Conservation (phyloP, 2,888 invertebrate species). For the Hofmannophila pseudospretella region DNA sequence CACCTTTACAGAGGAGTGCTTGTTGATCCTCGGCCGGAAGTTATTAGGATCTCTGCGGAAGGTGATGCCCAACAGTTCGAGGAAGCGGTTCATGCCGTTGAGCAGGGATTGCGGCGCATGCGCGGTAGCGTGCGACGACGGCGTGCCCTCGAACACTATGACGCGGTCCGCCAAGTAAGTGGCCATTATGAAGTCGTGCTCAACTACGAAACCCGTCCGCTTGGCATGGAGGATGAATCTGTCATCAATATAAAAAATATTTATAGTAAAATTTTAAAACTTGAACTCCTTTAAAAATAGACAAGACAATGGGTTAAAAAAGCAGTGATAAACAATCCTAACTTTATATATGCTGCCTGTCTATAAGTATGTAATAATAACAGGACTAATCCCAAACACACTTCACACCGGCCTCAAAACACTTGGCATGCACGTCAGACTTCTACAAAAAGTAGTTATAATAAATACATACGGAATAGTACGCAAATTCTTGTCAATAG, state of each 20-base stretch:
- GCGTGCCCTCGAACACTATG: constrained; percentile 97
- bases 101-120: constrained; percentile 95
- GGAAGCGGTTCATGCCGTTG: constrained; percentile 98
- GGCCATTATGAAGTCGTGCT: constrained; percentile 99
- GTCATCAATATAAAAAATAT: constrained; percentile 8
- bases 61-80: constrained; percentile 96
- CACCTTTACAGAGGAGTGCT: constrained; percentile 96
- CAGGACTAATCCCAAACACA: too few species aligned
- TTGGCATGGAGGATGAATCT: constrained; percentile 98
- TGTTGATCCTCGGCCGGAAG: constrained; percentile 98
- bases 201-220: constrained; percentile 99
- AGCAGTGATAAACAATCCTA: too few species aligned
- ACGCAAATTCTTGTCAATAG: too few species aligned
- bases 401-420: too few species aligned
- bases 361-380: too few species aligned
- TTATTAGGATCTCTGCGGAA: constrained; percentile 99
- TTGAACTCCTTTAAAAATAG: too few species aligned
- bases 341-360: too few species aligned
- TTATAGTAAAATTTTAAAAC: too few species aligned
- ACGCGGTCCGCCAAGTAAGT: constrained; percentile 99
- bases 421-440: too few species aligned
- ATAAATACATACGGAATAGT: too few species aligned
- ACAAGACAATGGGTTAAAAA: too few species aligned
- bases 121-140: constrained; percentile 93
- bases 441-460: too few species aligned